Percentiles rank a stretch among this genome's conserved stretches.
Evolutionary conservation across 2,888 invertebrate genomes (phyloP).

Genomic region (Chrysolina haemoptera): DNA sequence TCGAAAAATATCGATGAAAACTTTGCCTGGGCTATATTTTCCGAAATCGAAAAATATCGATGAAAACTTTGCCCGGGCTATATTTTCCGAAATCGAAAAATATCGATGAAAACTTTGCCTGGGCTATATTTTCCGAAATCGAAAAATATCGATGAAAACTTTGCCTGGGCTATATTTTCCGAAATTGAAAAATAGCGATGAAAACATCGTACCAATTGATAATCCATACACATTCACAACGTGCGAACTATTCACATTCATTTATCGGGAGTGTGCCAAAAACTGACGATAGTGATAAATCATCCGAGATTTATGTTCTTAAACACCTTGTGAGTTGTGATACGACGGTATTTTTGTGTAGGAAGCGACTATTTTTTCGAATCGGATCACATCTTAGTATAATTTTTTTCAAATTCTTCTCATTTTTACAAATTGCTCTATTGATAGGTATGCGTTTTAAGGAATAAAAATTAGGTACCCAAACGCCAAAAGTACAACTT

Average conservation of each 20-base stretch:
- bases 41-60: too few relatives aligned
- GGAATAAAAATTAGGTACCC: too few relatives aligned
- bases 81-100: too few relatives aligned
- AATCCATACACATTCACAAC: neutral
- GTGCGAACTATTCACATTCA: neutral
- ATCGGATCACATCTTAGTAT: neutral
- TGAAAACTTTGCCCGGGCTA: too few relatives aligned
- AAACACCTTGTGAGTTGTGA: conserved; percentile 12
- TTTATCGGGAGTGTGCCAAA: neutral
- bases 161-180: neutral
- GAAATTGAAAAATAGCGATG: neutral
- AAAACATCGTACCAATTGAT: neutral
- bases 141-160: neutral
- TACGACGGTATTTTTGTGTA: conserved; percentile 3
- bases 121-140: too few relatives aligned
- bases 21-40: too few relatives aligned
- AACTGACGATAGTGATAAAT: neutral
- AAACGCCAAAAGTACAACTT: too few relatives aligned
- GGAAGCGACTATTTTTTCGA: neutral
- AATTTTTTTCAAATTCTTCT: neutral
- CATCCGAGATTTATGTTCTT: neutral
- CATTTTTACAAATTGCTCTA: too few relatives aligned
- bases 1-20: too few relatives aligned
- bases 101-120: too few relatives aligned
- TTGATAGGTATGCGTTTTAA: too few relatives aligned